Percentiles rank a stretch among this genome's conserved stretches.
Evolutionary conservation across 64 coral and sea anemone species (phyloP).

Genomic region (Porites lutea): DNA sequence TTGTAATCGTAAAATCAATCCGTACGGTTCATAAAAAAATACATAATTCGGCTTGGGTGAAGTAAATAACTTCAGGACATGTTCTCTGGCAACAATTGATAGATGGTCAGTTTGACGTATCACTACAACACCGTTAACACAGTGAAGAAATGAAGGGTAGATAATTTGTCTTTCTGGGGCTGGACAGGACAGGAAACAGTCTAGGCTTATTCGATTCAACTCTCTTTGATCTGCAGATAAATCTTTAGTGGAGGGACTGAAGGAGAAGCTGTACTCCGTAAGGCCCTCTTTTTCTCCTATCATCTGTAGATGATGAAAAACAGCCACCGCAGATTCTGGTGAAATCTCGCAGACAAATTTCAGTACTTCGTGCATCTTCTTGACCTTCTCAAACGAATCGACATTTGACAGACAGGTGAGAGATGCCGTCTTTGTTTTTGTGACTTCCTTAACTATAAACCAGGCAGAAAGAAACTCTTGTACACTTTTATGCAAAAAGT

Average conservation of each 20-base stretch:
- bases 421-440: too few relatives aligned
- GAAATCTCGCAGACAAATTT: too few relatives aligned
- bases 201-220: background rate
- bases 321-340: too few relatives aligned
- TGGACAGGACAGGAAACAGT: constrained; percentile 4
- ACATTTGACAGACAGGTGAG: background rate
- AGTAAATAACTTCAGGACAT: background rate
- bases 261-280: background rate
- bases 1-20: too few relatives aligned
- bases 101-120: background rate
- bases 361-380: constrained; percentile 8
- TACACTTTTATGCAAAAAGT: too few relatives aligned
- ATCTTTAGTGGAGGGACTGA: background rate
- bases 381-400: background rate
- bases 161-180: background rate
- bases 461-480: too few relatives aligned
- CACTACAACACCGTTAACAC: constrained; percentile 12
- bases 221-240: background rate
- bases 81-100: background rate
- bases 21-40: too few relatives aligned
- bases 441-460: too few relatives aligned
- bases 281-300: constrained; percentile 17
- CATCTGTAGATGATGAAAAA: too few relatives aligned
- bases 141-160: background rate
- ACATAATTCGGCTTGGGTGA: background rate